A percentile compares a stretch with the other conserved stretches of the same genome.
phyloP scores from a whole-genome alignment of 2,888 invertebrate genomes.

The Campopleginae sp. region DNA sequence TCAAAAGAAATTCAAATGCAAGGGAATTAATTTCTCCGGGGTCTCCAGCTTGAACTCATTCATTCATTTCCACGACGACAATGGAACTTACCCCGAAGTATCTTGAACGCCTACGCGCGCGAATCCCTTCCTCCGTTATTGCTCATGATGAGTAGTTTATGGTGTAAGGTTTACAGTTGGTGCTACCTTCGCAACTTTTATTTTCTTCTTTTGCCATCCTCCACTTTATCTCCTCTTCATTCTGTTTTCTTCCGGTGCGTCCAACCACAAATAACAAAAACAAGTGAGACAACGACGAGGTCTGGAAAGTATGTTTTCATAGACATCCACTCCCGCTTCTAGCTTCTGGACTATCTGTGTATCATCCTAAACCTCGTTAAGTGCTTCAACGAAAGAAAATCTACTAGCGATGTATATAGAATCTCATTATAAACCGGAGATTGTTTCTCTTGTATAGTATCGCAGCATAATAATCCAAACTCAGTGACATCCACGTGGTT shows the following conservation, averaged over 20 bases:
- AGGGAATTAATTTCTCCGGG: not conserved
- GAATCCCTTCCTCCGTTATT: conserved; percentile 38
- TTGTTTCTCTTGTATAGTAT: conserved; percentile 54
- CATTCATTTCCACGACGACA: conserved; percentile 76
- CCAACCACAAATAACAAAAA: conserved; percentile 5
- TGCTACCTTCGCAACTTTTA: conserved; percentile 75
- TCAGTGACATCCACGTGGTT: not conserved
- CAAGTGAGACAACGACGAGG: conserved; percentile 23
- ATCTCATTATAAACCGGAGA: conserved; percentile 58
- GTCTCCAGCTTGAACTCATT: conserved; percentile 1
- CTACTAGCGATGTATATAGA: conserved; percentile 32
- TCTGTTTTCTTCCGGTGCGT: conserved; percentile 42
- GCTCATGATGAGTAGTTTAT: conserved; percentile 76
- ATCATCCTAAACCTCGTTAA: conserved; percentile 34
- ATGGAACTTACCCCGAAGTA: conserved; percentile 66
- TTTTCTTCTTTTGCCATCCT: conserved; percentile 27
- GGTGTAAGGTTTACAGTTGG: conserved; percentile 70
- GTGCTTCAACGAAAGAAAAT: conserved; percentile 16
- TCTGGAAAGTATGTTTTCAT: conserved; percentile 19
- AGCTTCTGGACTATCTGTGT: not conserved
- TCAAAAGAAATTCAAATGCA: not conserved
- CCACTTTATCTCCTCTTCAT: conserved; percentile 10
- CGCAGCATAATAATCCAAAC: not conserved
- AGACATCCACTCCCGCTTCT: conserved; percentile 3
- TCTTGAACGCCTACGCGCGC: conserved; percentile 67